A percentile compares a stretch with the other conserved stretches of the same genome.
These are phyloP conservation scores for Anagrus nilaparvatae DNA, from an alignment of 1,140 invertebrate genomes.

Conservation along the genomic window DNA sequence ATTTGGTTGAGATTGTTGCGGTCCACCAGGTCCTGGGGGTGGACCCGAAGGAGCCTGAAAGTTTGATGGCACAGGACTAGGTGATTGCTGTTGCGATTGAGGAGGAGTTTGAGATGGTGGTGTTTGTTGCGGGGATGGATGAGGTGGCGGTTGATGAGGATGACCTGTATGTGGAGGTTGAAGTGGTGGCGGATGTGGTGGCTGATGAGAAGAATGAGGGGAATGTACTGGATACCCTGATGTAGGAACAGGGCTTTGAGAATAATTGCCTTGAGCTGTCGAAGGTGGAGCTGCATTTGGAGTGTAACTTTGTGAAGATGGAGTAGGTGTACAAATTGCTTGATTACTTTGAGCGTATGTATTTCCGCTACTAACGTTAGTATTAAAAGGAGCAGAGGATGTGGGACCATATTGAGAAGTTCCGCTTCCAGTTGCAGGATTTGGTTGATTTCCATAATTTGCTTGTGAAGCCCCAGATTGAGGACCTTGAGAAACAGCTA, in stretches of 20 bases:
- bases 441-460: constrained; percentile 36
- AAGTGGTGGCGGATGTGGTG: constrained; percentile 24
- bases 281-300: constrained; percentile 33
- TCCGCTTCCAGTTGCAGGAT: constrained; percentile 36
- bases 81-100: constrained; percentile 35
- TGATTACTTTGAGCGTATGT: constrained; percentile 39
- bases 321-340: constrained; percentile 35
- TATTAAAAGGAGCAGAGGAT: constrained; percentile 36
- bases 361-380: constrained; percentile 30
- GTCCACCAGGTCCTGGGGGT: constrained; percentile 33
- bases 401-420: constrained; percentile 32
- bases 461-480: constrained; percentile 31
- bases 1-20: constrained; percentile 29
- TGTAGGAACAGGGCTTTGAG: constrained; percentile 31
- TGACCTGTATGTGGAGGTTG: constrained; percentile 25
- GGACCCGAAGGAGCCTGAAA: constrained; percentile 39
- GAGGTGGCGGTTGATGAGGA: constrained; percentile 24
- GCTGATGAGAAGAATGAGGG: constrained; percentile 23
- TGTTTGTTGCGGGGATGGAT: constrained; percentile 26
- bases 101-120: constrained; percentile 34
- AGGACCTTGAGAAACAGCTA: constrained; percentile 30
- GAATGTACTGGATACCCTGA: constrained; percentile 25
- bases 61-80: constrained; percentile 35
- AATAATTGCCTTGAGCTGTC: constrained; percentile 32
- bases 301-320: constrained; percentile 40